A percentile compares a stretch with the other conserved stretches of the same genome.
Conservation (phyloP, 2,888 invertebrate genomes). For the Drosophila maculinotata region DNA sequence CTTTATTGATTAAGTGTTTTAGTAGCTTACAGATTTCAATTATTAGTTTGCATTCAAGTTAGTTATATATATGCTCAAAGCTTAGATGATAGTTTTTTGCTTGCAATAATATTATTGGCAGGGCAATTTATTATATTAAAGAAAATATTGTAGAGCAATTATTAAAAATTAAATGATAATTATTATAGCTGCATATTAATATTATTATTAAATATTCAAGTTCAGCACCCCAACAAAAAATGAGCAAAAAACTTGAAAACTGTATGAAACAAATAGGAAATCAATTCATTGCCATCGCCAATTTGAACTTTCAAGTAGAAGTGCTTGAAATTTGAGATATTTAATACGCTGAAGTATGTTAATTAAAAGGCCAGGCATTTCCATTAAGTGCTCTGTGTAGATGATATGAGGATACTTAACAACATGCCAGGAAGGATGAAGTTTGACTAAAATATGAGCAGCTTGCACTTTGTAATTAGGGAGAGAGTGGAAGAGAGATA, state of each 20-base stretch:
- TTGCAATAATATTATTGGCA: too few species aligned
- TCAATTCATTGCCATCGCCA: neutral
- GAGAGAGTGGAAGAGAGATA: neutral
- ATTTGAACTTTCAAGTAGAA: neutral
- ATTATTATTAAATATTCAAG: too few species aligned
- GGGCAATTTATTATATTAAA: too few species aligned
- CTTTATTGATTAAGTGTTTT: too few species aligned
- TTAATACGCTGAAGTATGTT: constrained; percentile 28
- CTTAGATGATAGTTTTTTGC: too few species aligned
- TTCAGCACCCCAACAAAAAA: too few species aligned
- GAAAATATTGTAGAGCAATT: too few species aligned
- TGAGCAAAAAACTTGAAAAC: neutral
- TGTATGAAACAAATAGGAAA: constrained; percentile 3
- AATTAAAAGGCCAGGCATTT: constrained; percentile 56
- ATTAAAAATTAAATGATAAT: too few species aligned
- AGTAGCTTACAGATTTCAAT: neutral
- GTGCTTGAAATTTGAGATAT: constrained; percentile 15
- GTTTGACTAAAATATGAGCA: constrained; percentile 46
- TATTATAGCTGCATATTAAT: too few species aligned
- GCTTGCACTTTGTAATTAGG: neutral
- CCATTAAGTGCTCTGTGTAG: constrained; percentile 54
- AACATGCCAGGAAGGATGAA: constrained; percentile 46
- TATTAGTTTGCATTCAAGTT: too few species aligned
- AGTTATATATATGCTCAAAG: too few species aligned
- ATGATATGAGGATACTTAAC: constrained; percentile 7